A percentile compares a stretch with the other conserved stretches of the same genome.
These are phyloP conservation scores for Aromia moschata DNA, from an alignment of 2,888 invertebrate species.

Conservation along the genomic window DNA sequence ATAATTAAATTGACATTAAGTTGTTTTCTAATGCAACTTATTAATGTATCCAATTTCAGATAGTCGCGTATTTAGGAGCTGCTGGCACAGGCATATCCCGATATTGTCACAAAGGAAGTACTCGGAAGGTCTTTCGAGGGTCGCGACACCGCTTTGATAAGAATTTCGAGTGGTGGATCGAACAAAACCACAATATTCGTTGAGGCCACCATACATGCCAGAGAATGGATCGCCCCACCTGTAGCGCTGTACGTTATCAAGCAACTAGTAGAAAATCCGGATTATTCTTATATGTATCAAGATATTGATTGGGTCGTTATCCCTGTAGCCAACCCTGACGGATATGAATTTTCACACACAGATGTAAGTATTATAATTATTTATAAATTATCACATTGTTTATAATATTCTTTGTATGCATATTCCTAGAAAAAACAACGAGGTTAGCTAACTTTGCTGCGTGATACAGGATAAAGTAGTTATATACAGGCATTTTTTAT, in stretches of 20 bases:
- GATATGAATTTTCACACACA: slow-evolving; percentile 69
- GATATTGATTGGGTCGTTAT: slow-evolving; percentile 73
- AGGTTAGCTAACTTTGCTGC: too few relatives aligned
- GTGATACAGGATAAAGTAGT: too few relatives aligned
- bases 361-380: slow-evolving; percentile 58
- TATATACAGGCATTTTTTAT: too few relatives aligned
- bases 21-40: too few relatives aligned
- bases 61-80: slow-evolving; percentile 61
- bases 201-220: slow-evolving; percentile 70
- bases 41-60: slow-evolving; percentile 29
- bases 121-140: slow-evolving; percentile 70
- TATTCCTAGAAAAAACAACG: too few relatives aligned
- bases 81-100: slow-evolving; percentile 63
- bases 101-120: slow-evolving; percentile 65
- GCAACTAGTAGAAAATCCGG: slow-evolving; percentile 69
- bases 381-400: too few relatives aligned
- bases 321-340: slow-evolving; percentile 77
- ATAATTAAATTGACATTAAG: too few relatives aligned
- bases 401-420: too few relatives aligned
- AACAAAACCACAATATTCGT: slow-evolving; percentile 69
- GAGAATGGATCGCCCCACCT: slow-evolving; percentile 78
- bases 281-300: slow-evolving; percentile 67
- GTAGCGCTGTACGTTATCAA: slow-evolving; percentile 72
- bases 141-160: slow-evolving; percentile 68
- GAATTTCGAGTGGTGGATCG: slow-evolving; percentile 67